Evolutionary conservation across 1,140 invertebrate genomes (phyloP).

Genomic region (Agrilus planipennis): DNA sequence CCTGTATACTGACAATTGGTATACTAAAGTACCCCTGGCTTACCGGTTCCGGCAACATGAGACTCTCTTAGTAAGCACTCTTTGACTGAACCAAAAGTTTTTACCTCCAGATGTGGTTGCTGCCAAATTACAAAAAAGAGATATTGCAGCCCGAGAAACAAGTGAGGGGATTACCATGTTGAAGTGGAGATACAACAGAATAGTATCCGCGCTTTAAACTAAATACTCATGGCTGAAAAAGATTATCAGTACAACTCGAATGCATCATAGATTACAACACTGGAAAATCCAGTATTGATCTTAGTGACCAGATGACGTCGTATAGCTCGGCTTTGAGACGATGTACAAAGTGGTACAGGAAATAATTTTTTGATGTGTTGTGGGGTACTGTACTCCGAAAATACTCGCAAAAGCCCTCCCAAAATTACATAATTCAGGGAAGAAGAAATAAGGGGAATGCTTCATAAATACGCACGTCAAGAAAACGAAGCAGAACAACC

Average conservation of each 20-base stretch:
- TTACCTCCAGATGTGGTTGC: slow-evolving; percentile 27
- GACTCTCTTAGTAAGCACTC: slow-evolving; percentile 36
- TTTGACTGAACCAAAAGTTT: slow-evolving; percentile 30
- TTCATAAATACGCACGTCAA: background rate
- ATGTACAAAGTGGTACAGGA: slow-evolving; percentile 30
- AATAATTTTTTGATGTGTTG: slow-evolving; percentile 25
- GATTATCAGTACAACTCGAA: slow-evolving; percentile 6
- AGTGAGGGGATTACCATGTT: slow-evolving; percentile 30
- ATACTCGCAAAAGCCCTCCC: slow-evolving; percentile 4
- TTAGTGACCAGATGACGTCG: slow-evolving; percentile 28
- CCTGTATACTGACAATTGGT: slow-evolving; percentile 27
- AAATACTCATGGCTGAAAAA: slow-evolving; percentile 19
- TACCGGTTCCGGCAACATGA: slow-evolving; percentile 30
- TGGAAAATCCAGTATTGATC: slow-evolving; percentile 27
- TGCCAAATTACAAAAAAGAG: slow-evolving; percentile 29
- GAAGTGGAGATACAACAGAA: slow-evolving; percentile 35
- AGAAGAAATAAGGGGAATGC: background rate
- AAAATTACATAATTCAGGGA: slow-evolving; percentile 5
- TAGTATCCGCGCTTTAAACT: slow-evolving; percentile 34
- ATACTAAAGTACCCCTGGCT: slow-evolving; percentile 31
- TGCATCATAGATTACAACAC: slow-evolving; percentile 31
- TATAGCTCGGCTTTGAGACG: slow-evolving; percentile 25
- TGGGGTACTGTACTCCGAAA: slow-evolving; percentile 15
- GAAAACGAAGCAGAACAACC: background rate
- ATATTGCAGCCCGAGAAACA: slow-evolving; percentile 30